These are phyloP conservation scores for Pardalotus punctatus DNA, from an alignment of 2,113 vertebrate genomes.

Conservation along the genomic window DNA sequence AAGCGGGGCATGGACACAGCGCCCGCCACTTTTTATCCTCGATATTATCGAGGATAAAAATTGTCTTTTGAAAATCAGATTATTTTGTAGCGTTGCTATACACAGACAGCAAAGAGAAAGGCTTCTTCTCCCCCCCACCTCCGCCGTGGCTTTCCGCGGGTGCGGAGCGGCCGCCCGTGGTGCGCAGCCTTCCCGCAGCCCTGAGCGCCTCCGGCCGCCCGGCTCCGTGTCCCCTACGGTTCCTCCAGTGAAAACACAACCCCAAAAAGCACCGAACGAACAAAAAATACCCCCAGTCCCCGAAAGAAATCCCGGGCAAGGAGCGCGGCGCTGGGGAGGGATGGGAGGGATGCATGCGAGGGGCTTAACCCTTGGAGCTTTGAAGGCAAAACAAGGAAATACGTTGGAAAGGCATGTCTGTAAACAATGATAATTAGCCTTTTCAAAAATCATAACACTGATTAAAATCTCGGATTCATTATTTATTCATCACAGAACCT, in stretches of 20 bases:
- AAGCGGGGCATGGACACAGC: not conserved
- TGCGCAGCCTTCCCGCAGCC: not conserved
- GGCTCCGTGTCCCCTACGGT: not conserved
- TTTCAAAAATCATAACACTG: constrained; percentile 72
- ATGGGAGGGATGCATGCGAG: not conserved
- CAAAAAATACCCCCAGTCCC: not conserved
- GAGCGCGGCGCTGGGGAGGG: not conserved
- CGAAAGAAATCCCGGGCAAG: not conserved
- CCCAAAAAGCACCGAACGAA: not conserved
- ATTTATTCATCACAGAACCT: constrained; percentile 77
- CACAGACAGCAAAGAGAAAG: not conserved
- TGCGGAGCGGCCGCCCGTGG: not conserved
- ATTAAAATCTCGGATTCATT: constrained; percentile 73
- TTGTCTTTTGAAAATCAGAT: not conserved
- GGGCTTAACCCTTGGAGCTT: constrained; percentile 53
- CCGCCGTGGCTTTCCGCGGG: not conserved
- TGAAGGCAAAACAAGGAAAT: not conserved
- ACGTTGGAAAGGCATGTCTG: constrained; percentile 28
- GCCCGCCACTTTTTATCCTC: not conserved
- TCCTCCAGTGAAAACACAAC: not conserved
- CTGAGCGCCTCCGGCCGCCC: not conserved
- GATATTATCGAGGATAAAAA: not conserved
- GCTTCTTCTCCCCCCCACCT: not conserved
- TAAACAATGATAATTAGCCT: constrained; percentile 69
- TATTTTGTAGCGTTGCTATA: fast-evolving